Evolutionary conservation across 1,140 invertebrate genomes (phyloP), one percentile per base, ranked within the genome.

Genomic region (Solen grandis): DNA sequence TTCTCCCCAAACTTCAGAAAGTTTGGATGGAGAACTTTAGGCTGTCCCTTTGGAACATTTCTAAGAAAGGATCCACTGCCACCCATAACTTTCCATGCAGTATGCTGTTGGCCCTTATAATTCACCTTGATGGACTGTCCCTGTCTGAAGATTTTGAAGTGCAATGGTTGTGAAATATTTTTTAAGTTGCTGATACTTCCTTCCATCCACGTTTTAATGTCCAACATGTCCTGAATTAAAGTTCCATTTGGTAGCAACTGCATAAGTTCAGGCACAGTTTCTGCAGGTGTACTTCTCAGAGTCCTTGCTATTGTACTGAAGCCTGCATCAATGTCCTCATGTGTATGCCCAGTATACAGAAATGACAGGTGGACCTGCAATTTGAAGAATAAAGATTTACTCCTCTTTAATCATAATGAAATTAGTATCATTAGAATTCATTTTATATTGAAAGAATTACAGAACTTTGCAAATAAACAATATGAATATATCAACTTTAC

Each of bases 311-410:
- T 73, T 27, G 35, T 52, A 36, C 72, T 81, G 46, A 84, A 84
- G 2, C 8, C 41, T 2, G 73, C 73, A 73, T 82, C 83, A 46
- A 84, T 77, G 36, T 84, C 79, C 41, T 84, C 73, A 54, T 84
- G 78, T 4, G 83, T 84, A 62, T 84, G 83, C 0, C 83, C 83
- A 31, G 82, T 74, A 52, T 50, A 60, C 25, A 84, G 62, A 46
- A 84, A 84, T 22, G 78, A 75, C 27, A 84, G 29, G 22, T 84
- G 77, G 2, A 84, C 72, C 82, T 84, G 35, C 27, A 54, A 68
- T 31, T 19, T 5, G 14, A 62, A 55, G 10, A 2, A 27, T 1
- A 60, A 5, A 31, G 52, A 22, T 22, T 55, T 5, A 55, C n/a
- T n/a, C n/a, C n/a, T n/a, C n/a, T n/a, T n/a, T n/a, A n/a, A n/a